A percentile compares a stretch with the other conserved stretches of the same genome.
Conservation (phyloP, 2,113 vertebrate species). For the Siniperca knerii region DNA sequence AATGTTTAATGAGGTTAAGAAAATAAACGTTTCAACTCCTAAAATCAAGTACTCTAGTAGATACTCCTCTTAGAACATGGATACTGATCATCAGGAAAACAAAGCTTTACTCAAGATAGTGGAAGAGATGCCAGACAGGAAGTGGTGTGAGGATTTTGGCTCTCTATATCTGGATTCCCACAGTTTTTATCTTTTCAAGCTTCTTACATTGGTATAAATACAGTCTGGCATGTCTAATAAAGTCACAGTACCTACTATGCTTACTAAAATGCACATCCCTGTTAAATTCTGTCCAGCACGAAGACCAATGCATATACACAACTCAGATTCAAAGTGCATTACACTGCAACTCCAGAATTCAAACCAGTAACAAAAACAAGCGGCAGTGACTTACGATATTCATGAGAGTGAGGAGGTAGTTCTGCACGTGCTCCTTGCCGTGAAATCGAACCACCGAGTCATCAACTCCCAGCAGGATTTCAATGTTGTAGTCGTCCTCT, state of each 20-base stretch:
- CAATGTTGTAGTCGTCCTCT: slow-evolving; percentile 93
- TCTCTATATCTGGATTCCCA: neutral
- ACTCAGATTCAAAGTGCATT: neutral
- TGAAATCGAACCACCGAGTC: slow-evolving; percentile 98
- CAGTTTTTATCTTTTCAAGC: neutral
- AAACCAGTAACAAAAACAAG: neutral
- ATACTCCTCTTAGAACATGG: neutral
- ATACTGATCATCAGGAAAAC: neutral
- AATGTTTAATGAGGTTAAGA: neutral
- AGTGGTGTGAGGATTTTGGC: neutral
- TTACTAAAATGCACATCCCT: neutral
- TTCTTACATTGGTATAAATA: neutral
- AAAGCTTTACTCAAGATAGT: neutral
- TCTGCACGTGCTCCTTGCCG: slow-evolving; percentile 98
- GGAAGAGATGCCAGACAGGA: neutral
- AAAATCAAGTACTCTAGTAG: neutral
- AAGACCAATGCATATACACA: neutral
- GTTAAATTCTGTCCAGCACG: neutral
- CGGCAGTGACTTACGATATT: slow-evolving; percentile 91
- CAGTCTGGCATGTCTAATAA: no score
- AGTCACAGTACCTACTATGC: no score
- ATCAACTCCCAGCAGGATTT: slow-evolving; percentile 96
- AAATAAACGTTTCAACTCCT: neutral
- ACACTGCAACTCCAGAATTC: neutral
- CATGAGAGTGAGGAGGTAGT: slow-evolving; percentile 99